Conservation (phyloP, 30 jellyfish, hydroid and myxozoan genomes). For the Phacellophora camtschatica region DNA sequence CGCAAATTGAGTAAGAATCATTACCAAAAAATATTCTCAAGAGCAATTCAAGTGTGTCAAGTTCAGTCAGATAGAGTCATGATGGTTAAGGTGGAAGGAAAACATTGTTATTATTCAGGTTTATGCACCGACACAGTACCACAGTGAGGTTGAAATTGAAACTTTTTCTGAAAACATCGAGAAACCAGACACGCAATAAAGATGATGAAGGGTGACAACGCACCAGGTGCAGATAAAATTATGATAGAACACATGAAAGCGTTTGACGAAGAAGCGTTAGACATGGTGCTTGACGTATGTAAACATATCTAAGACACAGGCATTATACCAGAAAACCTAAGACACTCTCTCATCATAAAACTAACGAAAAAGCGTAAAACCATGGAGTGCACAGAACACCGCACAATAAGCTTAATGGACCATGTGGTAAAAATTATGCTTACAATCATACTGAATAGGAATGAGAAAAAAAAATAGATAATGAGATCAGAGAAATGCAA, state of each 20-base stretch:
- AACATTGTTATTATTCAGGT: slow-evolving; percentile 12
- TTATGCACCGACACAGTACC: slow-evolving; percentile 29
- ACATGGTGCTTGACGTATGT: not conserved
- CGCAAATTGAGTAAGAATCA: not conserved
- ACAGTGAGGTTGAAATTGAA: not conserved
- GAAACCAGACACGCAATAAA: not conserved
- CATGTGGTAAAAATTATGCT: not conserved
- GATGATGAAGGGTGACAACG: not conserved
- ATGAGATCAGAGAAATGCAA: not conserved
- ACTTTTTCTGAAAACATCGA: slow-evolving; percentile 18
- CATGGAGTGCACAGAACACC: slow-evolving; percentile 2
- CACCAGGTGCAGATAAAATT: not conserved
- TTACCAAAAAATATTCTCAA: not conserved
- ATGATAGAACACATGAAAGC: not conserved
- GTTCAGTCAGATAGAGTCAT: slow-evolving; percentile 18
- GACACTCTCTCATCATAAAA: not conserved
- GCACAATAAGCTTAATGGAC: not conserved
- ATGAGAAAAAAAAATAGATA: not conserved
- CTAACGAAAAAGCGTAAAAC: not conserved
- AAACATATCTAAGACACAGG: not conserved
- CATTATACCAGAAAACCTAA: not conserved
- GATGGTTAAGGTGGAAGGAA: not conserved
- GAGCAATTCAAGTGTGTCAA: not conserved
- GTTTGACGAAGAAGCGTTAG: not conserved
- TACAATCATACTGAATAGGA: not conserved